phyloP scores from a whole-genome alignment of 2,888 invertebrate genomes.

The Drosophila algonquin region DNA sequence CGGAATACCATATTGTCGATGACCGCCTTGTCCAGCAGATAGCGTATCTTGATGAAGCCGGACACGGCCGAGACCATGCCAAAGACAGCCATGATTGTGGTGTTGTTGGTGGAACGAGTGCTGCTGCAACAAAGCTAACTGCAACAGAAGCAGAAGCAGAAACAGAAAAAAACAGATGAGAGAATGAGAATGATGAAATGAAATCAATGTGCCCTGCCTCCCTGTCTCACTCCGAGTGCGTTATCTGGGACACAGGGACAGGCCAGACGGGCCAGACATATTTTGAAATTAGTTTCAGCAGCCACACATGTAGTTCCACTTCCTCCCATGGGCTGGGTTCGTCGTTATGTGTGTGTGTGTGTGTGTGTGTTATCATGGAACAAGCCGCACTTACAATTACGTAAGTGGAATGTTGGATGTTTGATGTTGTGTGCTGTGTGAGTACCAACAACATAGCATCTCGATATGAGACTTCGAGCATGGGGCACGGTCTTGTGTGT shows the following conservation, averaged over 20 bases:
- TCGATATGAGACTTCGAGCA: neutral
- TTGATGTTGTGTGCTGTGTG: slow-evolving; percentile 48
- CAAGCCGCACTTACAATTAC: slow-evolving; percentile 76
- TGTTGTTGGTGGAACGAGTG: slow-evolving; percentile 18
- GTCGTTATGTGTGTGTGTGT: slow-evolving; percentile 9
- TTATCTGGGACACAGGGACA: slow-evolving; percentile 50
- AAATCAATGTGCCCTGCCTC: slow-evolving; percentile 4
- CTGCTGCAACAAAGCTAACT: slow-evolving; percentile 60
- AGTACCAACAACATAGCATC: slow-evolving; percentile 7
- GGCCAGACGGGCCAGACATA: slow-evolving; percentile 42
- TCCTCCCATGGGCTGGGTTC: slow-evolving; percentile 19
- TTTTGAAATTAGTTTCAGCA: slow-evolving; percentile 56
- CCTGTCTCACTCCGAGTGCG: slow-evolving; percentile 18
- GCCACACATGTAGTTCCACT: slow-evolving; percentile 52
- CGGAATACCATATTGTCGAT: slow-evolving; percentile 96
- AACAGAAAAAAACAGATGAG: neutral
- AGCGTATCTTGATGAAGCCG: slow-evolving; percentile 95
- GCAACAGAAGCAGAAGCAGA: slow-evolving; percentile 19
- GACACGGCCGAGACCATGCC: slow-evolving; percentile 94
- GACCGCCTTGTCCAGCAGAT: slow-evolving; percentile 93
- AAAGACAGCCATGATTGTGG: slow-evolving; percentile 89
- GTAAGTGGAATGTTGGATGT: slow-evolving; percentile 66
- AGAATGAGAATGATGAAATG: slow-evolving; percentile 28
- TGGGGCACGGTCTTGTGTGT: slow-evolving; percentile 16
- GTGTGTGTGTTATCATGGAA: slow-evolving; percentile 47